Conservation (phyloP, 2,888 invertebrate species). For the Sisyra terminalis region DNA sequence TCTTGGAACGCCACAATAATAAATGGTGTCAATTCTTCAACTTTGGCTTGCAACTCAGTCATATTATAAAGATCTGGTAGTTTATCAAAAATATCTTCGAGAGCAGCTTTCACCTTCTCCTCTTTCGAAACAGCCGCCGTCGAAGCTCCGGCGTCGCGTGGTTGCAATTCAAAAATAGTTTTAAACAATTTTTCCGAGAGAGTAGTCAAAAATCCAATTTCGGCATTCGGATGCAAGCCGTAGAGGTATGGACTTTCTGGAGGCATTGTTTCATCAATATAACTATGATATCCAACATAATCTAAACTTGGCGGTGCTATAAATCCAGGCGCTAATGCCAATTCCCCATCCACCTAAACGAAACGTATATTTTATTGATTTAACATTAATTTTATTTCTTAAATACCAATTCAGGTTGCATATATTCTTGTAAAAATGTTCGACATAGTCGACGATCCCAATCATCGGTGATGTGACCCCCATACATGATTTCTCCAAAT, state of each 20-base stretch:
- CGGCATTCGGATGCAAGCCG: conserved; percentile 87
- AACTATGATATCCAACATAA: conserved; percentile 71
- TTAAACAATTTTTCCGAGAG: conserved; percentile 73
- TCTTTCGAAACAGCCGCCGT: conserved; percentile 57
- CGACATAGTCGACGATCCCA: conserved; percentile 84
- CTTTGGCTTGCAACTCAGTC: conserved; percentile 66
- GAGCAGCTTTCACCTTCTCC: conserved; percentile 55
- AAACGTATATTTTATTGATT: conserved; percentile 3
- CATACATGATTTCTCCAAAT: conserved; percentile 96
- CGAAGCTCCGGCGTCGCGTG: conserved; percentile 60
- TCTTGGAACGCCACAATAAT: conserved; percentile 87
- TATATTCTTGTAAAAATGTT: conserved; percentile 72
- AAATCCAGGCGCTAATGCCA: conserved; percentile 68
- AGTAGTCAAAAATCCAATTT: conserved; percentile 82
- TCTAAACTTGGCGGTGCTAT: conserved; percentile 77
- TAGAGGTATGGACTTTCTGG: conserved; percentile 80
- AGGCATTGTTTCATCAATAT: conserved; percentile 75
- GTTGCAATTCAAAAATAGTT: conserved; percentile 79
- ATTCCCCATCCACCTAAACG: conserved; percentile 63
- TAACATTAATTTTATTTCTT: not conserved
- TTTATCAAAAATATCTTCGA: conserved; percentile 81
- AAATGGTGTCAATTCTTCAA: conserved; percentile 80
- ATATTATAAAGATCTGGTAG: conserved; percentile 81
- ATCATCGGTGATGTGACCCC: conserved; percentile 93
- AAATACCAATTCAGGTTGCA: conserved; percentile 62